A percentile compares a stretch with the other conserved stretches of the same genome.
Evolutionary conservation across 1,140 invertebrate genomes (phyloP).

Genomic region (Cydia strobilella): DNA sequence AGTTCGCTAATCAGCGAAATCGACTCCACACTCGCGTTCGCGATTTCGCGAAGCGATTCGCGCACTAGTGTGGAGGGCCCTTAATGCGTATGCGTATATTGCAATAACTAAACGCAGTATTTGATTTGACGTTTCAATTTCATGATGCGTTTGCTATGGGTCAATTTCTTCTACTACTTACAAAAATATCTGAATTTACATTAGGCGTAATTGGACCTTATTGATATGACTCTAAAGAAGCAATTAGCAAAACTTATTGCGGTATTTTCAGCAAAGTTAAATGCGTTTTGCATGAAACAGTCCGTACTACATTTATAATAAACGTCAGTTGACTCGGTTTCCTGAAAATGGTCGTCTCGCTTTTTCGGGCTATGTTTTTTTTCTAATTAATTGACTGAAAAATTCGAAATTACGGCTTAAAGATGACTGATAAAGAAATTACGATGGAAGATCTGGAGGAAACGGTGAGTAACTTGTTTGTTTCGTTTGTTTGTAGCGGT

Average conservation of each 20-base stretch:
- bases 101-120: constrained; percentile 20
- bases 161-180: neutral
- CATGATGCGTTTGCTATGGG: neutral
- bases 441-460: constrained; percentile 65
- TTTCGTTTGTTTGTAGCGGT: constrained; percentile 31
- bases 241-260: neutral
- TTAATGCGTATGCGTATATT: neutral
- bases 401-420: constrained; percentile 41
- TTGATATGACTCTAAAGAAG: neutral
- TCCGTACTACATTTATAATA: too few species aligned
- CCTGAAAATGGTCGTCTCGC: constrained; percentile 28
- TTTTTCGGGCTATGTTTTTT: constrained; percentile 18
- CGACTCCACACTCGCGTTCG: too few species aligned
- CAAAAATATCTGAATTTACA: neutral
- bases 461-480: constrained; percentile 50
- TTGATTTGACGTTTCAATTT: constrained; percentile 31
- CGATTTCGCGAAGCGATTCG: too few species aligned
- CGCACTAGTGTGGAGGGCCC: too few species aligned
- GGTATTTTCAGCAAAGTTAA: neutral
- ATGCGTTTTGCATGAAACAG: neutral
- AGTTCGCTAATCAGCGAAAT: too few species aligned
- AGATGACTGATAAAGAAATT: constrained; percentile 64
- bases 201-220: neutral
- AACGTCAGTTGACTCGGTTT: too few species aligned
- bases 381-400: constrained; percentile 38